Base-by-base conservation (phyloP, 2,888 invertebrate species). In the Argyresthia albistria region DNA sequence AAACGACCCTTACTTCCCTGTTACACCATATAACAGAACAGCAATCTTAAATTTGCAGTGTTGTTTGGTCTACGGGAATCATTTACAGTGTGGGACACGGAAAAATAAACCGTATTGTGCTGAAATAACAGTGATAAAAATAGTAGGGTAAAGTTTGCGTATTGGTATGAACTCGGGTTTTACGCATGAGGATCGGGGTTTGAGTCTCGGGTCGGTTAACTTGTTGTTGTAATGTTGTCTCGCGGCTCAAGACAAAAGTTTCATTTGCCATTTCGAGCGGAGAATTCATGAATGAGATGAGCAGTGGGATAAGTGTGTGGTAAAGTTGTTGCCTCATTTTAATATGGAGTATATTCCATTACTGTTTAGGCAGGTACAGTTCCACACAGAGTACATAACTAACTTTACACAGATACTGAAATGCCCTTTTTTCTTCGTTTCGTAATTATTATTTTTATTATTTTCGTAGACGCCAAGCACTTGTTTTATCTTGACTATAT, bases 181-280 rank as follows among this genome's bases (percentile, higher is more conserved):
- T 35, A 35, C 47, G 47, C 47, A 35, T 47, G 35, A 57, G 53
- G 54, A 25, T 25, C 2, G 2, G 25, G 25, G 25, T 25, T 25
- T 6, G 2, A 25, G 25, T 25, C 25, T 54, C 42, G 63, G 50
- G 59, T 59, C 59, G 55, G 57, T 37, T 54, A 58, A 57, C 61
- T 63, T 59, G 56, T 50, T 25, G 42, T 53, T 37, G 43, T 37
- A 35, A 55, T 35, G 46, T 46, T 54, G 52, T 52, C 46, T 35
- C 46, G 35, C n/a, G 39, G 10, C 39, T n/a, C 39, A 39, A 39
- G 11, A n/a, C 39, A 39, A 39, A 39, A 39, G 39, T 42, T 10
- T 42, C 25, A 25, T 25, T 25, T 25, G 25, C 25, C 25, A 25
- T 25, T 25, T 25, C 25, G 6, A 25, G 25, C 6, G 25, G 25